Conservation (phyloP, 2,888 invertebrate species). For the Trachelus tabidus region DNA sequence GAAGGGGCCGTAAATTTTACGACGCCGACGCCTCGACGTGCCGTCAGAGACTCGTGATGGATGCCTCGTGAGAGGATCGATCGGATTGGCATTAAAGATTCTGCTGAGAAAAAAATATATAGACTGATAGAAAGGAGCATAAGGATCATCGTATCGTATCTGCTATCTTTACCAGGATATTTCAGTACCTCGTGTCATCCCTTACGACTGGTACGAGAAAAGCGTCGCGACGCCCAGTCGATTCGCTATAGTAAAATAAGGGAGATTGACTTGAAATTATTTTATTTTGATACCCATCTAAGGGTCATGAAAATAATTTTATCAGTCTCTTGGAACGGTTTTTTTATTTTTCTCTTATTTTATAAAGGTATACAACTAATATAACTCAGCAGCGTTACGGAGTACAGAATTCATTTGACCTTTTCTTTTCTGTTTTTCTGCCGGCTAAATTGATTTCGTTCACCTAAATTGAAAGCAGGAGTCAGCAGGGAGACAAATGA, state of each 20-base stretch:
- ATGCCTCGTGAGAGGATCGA: background rate
- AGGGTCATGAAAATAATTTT: background rate
- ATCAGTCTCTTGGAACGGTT: background rate
- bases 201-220: background rate
- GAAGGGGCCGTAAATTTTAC: slow-evolving; percentile 1
- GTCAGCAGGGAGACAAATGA: background rate
- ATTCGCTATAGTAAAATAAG: background rate
- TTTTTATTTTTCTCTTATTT: background rate
- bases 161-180: background rate
- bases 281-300: background rate
- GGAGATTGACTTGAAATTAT: too few relatives aligned
- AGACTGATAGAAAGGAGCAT: background rate
- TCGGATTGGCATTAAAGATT: background rate
- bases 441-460: background rate
- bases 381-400: background rate
- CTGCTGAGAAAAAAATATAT: background rate
- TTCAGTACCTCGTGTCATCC: background rate
- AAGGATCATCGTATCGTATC: background rate
- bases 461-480: background rate
- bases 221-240: background rate
- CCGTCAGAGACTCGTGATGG: background rate
- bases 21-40: background rate
- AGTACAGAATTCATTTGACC: background rate
- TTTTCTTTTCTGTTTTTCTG: background rate
- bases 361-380: background rate